Evolutionary conservation across 64 coral and sea anemone species (phyloP).

Genomic region (Pocillopora damicornis): DNA sequence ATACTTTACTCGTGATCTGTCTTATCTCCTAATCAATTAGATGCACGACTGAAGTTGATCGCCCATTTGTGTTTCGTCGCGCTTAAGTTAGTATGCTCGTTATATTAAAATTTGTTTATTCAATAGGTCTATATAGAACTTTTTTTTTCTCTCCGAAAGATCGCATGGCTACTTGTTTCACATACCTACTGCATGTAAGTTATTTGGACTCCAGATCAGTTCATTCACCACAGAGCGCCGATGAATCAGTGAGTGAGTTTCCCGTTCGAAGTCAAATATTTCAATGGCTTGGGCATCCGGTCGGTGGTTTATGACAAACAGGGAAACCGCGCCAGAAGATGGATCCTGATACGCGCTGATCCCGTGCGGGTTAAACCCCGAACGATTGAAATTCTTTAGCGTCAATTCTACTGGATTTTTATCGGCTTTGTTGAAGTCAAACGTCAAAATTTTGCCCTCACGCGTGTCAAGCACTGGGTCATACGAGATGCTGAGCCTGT

Average conservation of each 20-base stretch:
- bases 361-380: conserved; percentile 80
- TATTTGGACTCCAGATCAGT: conserved; percentile 53
- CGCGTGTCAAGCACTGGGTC: conserved; percentile 55
- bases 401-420: conserved; percentile 41
- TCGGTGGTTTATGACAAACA: conserved; percentile 78
- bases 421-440: conserved; percentile 52
- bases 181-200: conserved; percentile 55
- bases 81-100: no score
- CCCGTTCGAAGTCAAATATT: conserved; percentile 72
- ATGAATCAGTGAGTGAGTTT: conserved; percentile 32
- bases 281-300: conserved; percentile 50
- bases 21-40: no score
- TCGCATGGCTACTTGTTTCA: not conserved
- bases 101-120: no score
- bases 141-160: not conserved
- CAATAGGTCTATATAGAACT: no score
- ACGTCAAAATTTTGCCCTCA: conserved; percentile 38
- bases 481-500: not conserved
- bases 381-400: conserved; percentile 51
- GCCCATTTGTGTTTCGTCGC: no score
- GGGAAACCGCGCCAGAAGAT: conserved; percentile 35
- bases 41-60: no score
- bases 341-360: conserved; percentile 57
- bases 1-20: no score
- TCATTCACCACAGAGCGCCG: conserved; percentile 57